Evolutionary conservation across 2,113 vertebrate genomes (phyloP).

Genomic region (Cyphomyrus discorhynchus): DNA sequence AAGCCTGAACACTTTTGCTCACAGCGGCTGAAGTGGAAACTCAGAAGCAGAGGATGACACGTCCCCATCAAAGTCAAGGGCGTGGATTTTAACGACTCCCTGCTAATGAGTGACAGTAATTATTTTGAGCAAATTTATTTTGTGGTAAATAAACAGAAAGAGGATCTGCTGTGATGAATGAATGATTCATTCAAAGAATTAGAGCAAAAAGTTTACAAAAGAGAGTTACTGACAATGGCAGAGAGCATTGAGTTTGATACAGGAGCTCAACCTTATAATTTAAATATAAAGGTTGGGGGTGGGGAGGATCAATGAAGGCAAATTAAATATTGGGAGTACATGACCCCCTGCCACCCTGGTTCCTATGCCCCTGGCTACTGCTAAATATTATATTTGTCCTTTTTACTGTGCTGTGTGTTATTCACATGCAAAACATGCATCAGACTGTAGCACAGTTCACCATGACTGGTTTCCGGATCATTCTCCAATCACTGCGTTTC

Average conservation of each 20-base stretch:
- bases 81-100: not conserved
- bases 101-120: not conserved
- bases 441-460: not conserved
- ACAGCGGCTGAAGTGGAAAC: not conserved
- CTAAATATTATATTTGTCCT: not conserved
- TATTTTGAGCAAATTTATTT: not conserved
- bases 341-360: not conserved
- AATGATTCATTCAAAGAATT: not conserved
- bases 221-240: not conserved
- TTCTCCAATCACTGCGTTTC: not conserved
- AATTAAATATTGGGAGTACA: not conserved
- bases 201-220: not conserved
- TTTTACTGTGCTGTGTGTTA: not conserved
- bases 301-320: not conserved
- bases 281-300: not conserved
- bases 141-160: not conserved
- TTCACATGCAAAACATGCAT: not conserved
- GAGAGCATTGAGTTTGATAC: not conserved
- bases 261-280: not conserved
- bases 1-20: not conserved
- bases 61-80: not conserved
- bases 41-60: not conserved
- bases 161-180: not conserved
- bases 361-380: not conserved
- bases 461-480: not conserved